These are phyloP conservation scores for Burhinus bistriatus DNA, from an alignment of 2,113 vertebrate species.

Conservation along the genomic window DNA sequence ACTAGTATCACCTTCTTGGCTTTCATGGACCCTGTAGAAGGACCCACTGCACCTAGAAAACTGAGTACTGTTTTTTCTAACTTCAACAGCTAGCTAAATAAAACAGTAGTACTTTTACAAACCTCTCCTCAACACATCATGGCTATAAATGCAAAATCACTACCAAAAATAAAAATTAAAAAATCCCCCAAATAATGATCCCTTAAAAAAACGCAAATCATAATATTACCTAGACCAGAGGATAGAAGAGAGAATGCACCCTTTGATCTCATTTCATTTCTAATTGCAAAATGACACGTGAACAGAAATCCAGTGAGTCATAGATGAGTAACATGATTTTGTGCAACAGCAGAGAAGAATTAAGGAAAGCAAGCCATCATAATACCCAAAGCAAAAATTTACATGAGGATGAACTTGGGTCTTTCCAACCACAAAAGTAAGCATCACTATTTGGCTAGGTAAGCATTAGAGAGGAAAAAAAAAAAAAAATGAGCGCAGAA, in stretches of 20 bases:
- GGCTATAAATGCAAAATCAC: neutral
- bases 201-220: neutral
- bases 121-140: neutral
- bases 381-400: neutral
- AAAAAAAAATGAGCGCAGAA: neutral
- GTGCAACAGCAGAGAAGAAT: neutral
- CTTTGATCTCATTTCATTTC: neutral
- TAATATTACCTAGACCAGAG: neutral
- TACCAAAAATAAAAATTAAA: neutral
- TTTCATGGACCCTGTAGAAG: neutral
- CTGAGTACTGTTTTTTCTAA: neutral
- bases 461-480: neutral
- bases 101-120: neutral
- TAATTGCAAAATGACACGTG: neutral
- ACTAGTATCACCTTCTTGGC: neutral
- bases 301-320: slow-evolving; percentile 21
- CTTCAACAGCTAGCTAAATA: neutral
- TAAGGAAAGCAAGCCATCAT: neutral
- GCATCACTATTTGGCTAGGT: neutral
- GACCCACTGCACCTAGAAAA: neutral
- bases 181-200: neutral
- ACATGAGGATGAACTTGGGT: neutral
- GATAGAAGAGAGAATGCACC: neutral
- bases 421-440: neutral
- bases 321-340: neutral